Evolutionary conservation across 2,113 vertebrate genomes (phyloP).

Genomic region (Hystrix cristata): DNA sequence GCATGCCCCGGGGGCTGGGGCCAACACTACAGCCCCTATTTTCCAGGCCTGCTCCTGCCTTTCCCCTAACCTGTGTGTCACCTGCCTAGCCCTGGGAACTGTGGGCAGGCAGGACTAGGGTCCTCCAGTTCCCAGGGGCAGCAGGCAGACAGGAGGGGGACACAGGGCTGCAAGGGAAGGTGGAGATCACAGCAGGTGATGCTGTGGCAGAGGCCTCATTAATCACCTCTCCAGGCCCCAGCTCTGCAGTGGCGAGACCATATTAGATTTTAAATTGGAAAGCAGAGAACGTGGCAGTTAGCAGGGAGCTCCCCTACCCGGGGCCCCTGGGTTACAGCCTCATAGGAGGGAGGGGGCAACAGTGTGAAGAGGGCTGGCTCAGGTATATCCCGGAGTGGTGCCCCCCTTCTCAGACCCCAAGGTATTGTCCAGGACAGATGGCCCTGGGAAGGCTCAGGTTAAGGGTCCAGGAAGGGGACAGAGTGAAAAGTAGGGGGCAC

Average conservation of each 20-base stretch:
- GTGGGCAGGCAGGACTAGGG: not conserved
- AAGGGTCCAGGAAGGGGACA: not conserved
- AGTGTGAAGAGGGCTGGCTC: not conserved
- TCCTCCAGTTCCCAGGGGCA: not conserved
- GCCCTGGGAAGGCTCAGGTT: not conserved
- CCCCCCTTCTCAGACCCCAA: not conserved
- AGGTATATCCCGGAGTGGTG: not conserved
- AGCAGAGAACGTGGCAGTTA: slow-evolving; percentile 78
- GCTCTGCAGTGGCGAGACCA: slow-evolving; percentile 78
- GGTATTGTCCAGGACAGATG: not conserved
- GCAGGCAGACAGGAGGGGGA: slow-evolving; percentile 29
- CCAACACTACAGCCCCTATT: not conserved
- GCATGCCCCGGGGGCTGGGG: not conserved
- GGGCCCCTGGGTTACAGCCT: slow-evolving; percentile 50
- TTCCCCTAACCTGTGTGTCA: not conserved
- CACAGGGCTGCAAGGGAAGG: slow-evolving; percentile 62
- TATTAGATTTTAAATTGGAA: slow-evolving; percentile 90
- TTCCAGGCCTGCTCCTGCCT: not conserved
- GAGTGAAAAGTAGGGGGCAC: not conserved
- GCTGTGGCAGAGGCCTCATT: slow-evolving; percentile 81
- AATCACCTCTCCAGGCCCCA: slow-evolving; percentile 84
- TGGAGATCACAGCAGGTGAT: slow-evolving; percentile 68
- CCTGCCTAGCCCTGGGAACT: not conserved
- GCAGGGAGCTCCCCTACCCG: slow-evolving; percentile 65
- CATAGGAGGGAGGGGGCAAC: not conserved